A percentile compares a stretch with the other conserved stretches of the same genome.
Conservation (phyloP, 2,888 invertebrate genomes). For the Falcaria lacertinaria region DNA sequence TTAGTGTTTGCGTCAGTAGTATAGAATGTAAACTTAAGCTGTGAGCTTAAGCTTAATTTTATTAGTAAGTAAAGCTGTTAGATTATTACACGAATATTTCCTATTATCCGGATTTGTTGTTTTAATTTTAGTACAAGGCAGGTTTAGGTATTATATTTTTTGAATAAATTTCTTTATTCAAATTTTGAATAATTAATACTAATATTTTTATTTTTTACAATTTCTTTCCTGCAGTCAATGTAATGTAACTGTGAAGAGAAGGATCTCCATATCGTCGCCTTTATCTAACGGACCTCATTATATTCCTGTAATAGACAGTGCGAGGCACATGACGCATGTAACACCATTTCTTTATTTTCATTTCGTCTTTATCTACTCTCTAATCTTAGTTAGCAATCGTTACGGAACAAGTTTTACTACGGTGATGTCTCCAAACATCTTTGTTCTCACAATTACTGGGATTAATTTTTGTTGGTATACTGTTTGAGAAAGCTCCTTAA, state of each 20-base stretch:
- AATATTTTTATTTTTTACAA: background rate
- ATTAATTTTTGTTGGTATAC: background rate
- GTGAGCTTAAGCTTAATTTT: too few species aligned
- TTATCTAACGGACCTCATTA: background rate
- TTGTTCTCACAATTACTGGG: constrained; percentile 1
- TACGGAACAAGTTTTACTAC: constrained; percentile 1
- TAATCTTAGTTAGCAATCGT: background rate
- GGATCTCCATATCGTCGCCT: background rate
- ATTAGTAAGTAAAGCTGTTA: too few species aligned
- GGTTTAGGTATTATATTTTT: too few species aligned
- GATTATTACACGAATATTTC: too few species aligned
- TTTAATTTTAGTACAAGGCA: too few species aligned
- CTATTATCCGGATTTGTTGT: too few species aligned
- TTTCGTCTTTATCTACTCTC: background rate
- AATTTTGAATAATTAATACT: too few species aligned
- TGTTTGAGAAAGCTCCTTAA: constrained; percentile 36
- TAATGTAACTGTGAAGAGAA: background rate
- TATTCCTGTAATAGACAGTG: background rate
- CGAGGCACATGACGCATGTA: background rate
- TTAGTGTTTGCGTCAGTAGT: too few species aligned
- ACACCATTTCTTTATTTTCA: constrained; percentile 1
- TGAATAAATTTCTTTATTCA: too few species aligned
- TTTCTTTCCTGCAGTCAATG: background rate
- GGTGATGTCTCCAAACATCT: background rate
- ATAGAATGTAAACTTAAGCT: too few species aligned